Evolutionary conservation across 1,140 invertebrate genomes (phyloP).

Genomic region (Euura saliciscinereae): DNA sequence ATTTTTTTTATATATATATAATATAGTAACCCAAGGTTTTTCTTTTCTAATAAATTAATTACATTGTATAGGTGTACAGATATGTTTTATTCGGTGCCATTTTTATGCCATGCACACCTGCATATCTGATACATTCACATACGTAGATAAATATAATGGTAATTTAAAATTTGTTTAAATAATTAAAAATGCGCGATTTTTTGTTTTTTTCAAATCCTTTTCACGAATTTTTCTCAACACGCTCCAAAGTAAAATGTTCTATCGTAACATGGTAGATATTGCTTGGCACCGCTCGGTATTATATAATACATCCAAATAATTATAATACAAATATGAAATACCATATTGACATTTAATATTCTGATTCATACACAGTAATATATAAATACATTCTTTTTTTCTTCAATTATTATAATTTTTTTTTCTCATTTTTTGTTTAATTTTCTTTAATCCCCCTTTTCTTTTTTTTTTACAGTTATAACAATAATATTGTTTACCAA

Average conservation of each 20-base stretch:
- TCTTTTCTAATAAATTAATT: background rate
- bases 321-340: constrained; percentile 20
- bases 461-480: constrained; percentile 22
- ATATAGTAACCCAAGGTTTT: too few relatives aligned
- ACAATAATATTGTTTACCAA: constrained; percentile 10
- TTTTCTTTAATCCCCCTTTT: constrained; percentile 16
- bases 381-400: constrained; percentile 32
- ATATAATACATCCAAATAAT: background rate
- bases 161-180: too few relatives aligned
- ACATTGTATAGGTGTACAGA: background rate
- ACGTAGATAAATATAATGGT: too few relatives aligned
- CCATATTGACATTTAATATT: constrained; percentile 44
- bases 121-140: too few relatives aligned
- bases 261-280: constrained; percentile 3
- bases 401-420: too few relatives aligned
- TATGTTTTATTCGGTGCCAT: constrained; percentile 4
- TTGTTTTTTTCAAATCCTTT: background rate
- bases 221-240: background rate
- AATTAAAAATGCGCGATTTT: too few relatives aligned
- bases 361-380: constrained; percentile 32
- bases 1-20: too few relatives aligned
- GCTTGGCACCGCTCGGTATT: background rate
- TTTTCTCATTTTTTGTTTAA: constrained; percentile 6
- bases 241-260: background rate
- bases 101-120: background rate